Evolutionary conservation across 2,113 vertebrate genomes (phyloP), one percentile per base, ranked within the genome.

Genomic region (Corvus moneduloides): DNA sequence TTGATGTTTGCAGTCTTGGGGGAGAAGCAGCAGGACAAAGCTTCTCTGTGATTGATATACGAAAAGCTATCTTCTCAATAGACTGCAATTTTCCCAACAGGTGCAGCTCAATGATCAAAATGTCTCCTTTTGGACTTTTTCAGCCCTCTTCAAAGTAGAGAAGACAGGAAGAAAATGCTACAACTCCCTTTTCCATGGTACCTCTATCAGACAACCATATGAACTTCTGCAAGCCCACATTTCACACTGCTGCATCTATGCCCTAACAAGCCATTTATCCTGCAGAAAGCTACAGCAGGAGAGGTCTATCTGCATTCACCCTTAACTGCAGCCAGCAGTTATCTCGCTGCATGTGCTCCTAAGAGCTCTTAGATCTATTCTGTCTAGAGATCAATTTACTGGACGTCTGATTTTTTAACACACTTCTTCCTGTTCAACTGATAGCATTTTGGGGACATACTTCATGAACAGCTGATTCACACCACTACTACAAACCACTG

Each of bases 341-440:
- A 76, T 6, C 76, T 69, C 22, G 1, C 19, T 35, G 52, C 28
- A 33, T 1, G 0, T 2, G 1, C 51, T 48, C 44, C 52, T 14
- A 55, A 59, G 37, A 86, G 56, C 30, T 32, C 33, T 62, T n/a
- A 5, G 16, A 59, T 37, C n/a, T 59, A 14, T 64, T 59, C 73
- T 71, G 43, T 23, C 59, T 32, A 69, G 26, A 49, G 39, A 87
- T 87, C 67, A 62, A 73, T 71, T 62, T 66, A 85, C 24, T 49
- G 35, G 49, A 87, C 24, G 67, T 48, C 17, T 77, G 52, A 90
- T 80, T 95, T 89, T 83, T 67, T 86, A 86, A 77, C 17, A 44
- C 30, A 59, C 49, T 49, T 91, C 52, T 76, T 78, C n/a, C 74
- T 46, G 5, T 16, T 78, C 22, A 73, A 10, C 41, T 54, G 35